Evolutionary conservation across 1,140 invertebrate species (phyloP).

Genomic region (Trichonephila inaurata): DNA sequence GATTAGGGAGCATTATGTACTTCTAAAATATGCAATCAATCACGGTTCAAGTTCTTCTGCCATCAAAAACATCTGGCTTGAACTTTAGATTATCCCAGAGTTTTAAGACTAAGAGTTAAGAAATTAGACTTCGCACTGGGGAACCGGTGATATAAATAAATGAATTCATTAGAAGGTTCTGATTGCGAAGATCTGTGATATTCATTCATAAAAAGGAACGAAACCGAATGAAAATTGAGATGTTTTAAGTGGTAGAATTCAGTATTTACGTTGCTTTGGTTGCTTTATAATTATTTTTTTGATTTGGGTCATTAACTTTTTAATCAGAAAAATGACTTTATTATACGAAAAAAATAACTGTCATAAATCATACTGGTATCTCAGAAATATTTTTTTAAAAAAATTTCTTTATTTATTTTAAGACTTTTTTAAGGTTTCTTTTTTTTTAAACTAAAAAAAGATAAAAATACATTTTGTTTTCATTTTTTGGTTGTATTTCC

Average conservation of each 20-base stretch:
- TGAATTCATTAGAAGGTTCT: not conserved
- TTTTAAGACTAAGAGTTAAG: not conserved
- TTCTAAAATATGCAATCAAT: not conserved
- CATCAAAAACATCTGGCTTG: slow-evolving; percentile 36
- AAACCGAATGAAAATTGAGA: not conserved
- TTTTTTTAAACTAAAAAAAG: too few species aligned
- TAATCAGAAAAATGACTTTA: too few species aligned
- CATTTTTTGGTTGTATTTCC: too few species aligned
- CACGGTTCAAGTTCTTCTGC: not conserved
- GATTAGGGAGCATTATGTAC: too few species aligned
- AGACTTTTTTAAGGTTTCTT: too few species aligned
- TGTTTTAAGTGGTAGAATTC: not conserved
- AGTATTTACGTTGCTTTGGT: not conserved
- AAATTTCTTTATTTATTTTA: too few species aligned
- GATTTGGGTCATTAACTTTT: too few species aligned
- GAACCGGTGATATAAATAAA: not conserved
- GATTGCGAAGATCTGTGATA: not conserved
- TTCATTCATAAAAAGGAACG: not conserved
- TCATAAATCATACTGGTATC: too few species aligned
- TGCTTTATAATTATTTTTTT: not conserved
- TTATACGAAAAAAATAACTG: too few species aligned
- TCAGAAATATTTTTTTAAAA: too few species aligned
- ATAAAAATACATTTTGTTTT: too few species aligned
- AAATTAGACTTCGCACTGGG: not conserved
- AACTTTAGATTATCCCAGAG: not conserved